Conservation (phyloP, 1,140 invertebrate genomes). For the Melipona quadrifasciata region DNA sequence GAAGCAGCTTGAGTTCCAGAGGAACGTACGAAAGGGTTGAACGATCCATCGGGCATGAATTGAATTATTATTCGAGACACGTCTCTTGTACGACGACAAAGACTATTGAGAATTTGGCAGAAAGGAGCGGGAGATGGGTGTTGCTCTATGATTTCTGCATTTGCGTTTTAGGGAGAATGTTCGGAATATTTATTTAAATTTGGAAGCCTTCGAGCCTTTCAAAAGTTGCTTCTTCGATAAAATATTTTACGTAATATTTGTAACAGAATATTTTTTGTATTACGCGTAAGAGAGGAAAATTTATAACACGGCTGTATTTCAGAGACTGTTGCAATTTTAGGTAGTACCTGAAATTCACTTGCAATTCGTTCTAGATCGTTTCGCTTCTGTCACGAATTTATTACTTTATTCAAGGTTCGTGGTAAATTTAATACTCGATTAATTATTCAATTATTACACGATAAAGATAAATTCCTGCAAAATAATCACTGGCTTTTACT, state of each 20-base stretch:
- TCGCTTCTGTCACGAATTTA: no score
- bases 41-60: slow-evolving; percentile 2
- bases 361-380: no score
- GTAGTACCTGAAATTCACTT: no score
- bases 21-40: not conserved
- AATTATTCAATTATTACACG: no score
- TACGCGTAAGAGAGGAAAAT: no score
- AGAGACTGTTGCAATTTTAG: no score
- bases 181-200: not conserved
- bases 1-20: not conserved
- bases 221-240: not conserved
- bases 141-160: not conserved
- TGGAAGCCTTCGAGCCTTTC: not conserved
- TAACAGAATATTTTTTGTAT: not conserved
- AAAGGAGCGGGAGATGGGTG: not conserved
- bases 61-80: not conserved
- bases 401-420: no score
- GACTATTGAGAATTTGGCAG: not conserved
- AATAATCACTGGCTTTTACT: no score
- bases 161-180: not conserved
- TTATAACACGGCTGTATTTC: no score
- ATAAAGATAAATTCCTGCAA: no score
- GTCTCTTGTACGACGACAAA: not conserved
- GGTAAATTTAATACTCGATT: no score
- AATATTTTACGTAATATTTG: not conserved